Evolutionary conservation across 2,888 invertebrate genomes (phyloP), one percentile per base, ranked within the genome.

Genomic region (Dryomyza anilis): DNA sequence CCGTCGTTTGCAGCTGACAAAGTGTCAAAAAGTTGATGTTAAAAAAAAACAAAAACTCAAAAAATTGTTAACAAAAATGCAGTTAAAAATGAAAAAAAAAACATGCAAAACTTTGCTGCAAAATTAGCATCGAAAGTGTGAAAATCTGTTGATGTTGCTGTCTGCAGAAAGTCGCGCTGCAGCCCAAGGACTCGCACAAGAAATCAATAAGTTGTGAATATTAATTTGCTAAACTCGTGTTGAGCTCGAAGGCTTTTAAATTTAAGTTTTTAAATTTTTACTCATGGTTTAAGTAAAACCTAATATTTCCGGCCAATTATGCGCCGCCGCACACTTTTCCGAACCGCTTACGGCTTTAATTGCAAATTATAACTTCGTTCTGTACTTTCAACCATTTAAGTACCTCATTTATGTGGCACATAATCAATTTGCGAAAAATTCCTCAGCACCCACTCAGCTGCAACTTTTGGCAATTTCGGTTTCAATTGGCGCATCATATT

Each of bases 101-200:
- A 23, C 2, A 56, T 5, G 10, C 21, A 56, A 55, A 36, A 56
- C 19, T 36, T 39, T 21, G 21, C 55, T 33, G 33, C 55, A 21
- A 55, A 55, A 55, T 55, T 55, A 33, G 55, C 55, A 55, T 55
- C 55, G 55, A 55, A 55, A 56, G 39, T 56, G 25, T 56, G n/a
- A 25, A 33, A 33, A 36, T 25, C 56, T 29, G 14, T 14, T 14
- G 16, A 52, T 27, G n/a, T 29, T 21, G 19, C 56, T 56, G 19
- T 10, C n/a, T n/a, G n/a, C n/a, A n/a, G 4, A 23, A 10, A 36
- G 39, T 39, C 25, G 39, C 39, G 21, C 3, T n/a, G n/a, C 33
- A 16, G 36, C 21, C n/a, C 23, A 50, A 23, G 29, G 25, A 16
- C 27, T 25, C n/a, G 16, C 6, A 1, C 14, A 48, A 3, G 25